Conservation (phyloP, 2,113 vertebrate species). For the Willisornis vidua region DNA sequence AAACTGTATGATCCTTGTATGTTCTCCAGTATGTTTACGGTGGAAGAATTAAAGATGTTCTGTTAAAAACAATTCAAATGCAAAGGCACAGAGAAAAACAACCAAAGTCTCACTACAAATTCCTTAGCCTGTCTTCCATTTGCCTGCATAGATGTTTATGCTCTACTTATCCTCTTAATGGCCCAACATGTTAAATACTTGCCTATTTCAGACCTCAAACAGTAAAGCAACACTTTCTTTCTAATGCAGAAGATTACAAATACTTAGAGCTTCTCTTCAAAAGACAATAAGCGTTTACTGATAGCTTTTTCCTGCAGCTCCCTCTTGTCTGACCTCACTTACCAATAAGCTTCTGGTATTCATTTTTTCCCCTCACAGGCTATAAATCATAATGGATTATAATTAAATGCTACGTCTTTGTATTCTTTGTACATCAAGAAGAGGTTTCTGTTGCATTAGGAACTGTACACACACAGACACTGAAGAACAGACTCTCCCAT, state of each 20-base stretch:
- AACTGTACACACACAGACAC: background rate
- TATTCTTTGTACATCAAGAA: background rate
- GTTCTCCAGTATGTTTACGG: accelerated
- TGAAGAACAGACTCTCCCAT: background rate
- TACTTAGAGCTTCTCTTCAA: background rate
- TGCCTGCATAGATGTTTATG: background rate
- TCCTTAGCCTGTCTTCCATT: background rate
- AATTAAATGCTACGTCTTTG: background rate
- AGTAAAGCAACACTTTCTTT: background rate
- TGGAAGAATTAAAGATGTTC: background rate
- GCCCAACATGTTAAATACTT: background rate
- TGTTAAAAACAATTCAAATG: background rate
- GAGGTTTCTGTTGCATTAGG: background rate
- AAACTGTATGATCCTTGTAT: background rate
- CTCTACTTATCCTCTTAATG: background rate
- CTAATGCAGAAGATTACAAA: background rate
- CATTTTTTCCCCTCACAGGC: background rate
- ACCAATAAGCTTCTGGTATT: background rate
- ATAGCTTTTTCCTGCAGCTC: background rate
- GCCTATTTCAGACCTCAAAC: background rate
- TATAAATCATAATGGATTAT: background rate
- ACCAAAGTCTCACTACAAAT: background rate
- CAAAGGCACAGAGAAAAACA: background rate
- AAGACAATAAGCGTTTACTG: background rate
- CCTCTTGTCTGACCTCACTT: background rate